phyloP scores from a whole-genome alignment of 1,140 invertebrate genomes.

The Tachypleus tridentatus region DNA sequence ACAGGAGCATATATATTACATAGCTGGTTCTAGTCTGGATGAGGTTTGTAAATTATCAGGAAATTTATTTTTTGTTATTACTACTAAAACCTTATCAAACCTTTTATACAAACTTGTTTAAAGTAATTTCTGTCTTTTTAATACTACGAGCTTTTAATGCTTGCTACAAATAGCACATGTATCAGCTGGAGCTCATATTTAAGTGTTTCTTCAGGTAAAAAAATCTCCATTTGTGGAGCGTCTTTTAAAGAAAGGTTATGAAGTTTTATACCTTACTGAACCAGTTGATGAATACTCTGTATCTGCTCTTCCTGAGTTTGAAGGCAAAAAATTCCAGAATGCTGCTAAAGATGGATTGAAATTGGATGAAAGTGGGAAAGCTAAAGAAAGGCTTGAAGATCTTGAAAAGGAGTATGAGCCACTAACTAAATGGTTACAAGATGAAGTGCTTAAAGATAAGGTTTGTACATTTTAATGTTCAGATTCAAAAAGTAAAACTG shows the following conservation, averaged over 20 bases:
- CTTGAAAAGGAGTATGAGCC: constrained; percentile 76
- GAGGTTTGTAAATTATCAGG: constrained; percentile 42
- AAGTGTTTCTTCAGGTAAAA: constrained; percentile 44
- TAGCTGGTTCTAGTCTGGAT: constrained; percentile 74
- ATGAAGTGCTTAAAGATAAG: constrained; percentile 70
- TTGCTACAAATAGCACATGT: too few relatives aligned
- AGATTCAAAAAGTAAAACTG: too few relatives aligned
- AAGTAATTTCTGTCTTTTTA: too few relatives aligned
- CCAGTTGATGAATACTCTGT: constrained; percentile 98
- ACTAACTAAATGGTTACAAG: constrained; percentile 78
- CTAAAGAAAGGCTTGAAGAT: constrained; percentile 68
- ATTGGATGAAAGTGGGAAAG: constrained; percentile 59
- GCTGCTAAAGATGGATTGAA: constrained; percentile 95
- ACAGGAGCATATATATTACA: constrained; percentile 92
- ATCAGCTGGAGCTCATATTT: too few relatives aligned
- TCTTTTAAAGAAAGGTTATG: constrained; percentile 84
- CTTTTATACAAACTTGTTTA: too few relatives aligned
- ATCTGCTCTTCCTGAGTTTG: constrained; percentile 94
- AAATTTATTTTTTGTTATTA: too few relatives aligned
- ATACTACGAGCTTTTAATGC: too few relatives aligned
- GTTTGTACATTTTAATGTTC: constrained; percentile 33
- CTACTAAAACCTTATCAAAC: too few relatives aligned
- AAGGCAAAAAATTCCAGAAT: constrained; percentile 99
- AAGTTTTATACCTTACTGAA: constrained; percentile 90
- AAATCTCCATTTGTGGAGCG: constrained; percentile 93